phyloP scores from a whole-genome alignment of 2,113 vertebrate genomes.

The Dolichallabes microphthalmus region DNA sequence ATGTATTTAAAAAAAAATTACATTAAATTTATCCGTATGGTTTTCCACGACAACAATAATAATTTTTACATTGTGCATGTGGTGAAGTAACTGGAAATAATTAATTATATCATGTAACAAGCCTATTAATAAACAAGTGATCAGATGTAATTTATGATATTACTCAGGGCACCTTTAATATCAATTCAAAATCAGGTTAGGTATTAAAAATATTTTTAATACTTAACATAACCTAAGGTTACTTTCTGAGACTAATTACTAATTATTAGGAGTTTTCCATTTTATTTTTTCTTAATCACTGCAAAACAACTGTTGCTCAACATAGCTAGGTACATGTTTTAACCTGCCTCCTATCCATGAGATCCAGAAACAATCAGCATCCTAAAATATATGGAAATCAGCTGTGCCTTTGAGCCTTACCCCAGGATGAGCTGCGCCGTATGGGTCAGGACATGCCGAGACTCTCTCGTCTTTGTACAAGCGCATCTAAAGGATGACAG shows the following conservation, averaged over 20 bases:
- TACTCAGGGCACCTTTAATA: not conserved
- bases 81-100: not conserved
- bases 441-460: constrained; percentile 36
- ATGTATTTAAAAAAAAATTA: not conserved
- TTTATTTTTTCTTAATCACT: not conserved
- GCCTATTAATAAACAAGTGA: not conserved
- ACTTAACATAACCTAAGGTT: not conserved
- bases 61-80: not conserved
- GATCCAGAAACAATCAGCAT: constrained; percentile 42
- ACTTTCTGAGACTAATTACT: not conserved
- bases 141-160: not conserved
- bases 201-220: not conserved
- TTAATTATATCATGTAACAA: not conserved
- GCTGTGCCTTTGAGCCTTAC: constrained; percentile 14
- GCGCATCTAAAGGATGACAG: constrained; percentile 13
- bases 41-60: not conserved
- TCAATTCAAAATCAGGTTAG: not conserved
- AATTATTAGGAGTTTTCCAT: not conserved
- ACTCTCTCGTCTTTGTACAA: constrained; percentile 14
- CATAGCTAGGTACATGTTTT: constrained; percentile 23
- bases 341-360: constrained; percentile 32
- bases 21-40: not conserved
- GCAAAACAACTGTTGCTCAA: constrained; percentile 30
- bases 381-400: constrained; percentile 42
- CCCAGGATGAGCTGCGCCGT: constrained; percentile 10